Evolutionary conservation across 2,113 vertebrate genomes (phyloP), one percentile per base, ranked within the genome.

Genomic region (Vombatus ursinus): DNA sequence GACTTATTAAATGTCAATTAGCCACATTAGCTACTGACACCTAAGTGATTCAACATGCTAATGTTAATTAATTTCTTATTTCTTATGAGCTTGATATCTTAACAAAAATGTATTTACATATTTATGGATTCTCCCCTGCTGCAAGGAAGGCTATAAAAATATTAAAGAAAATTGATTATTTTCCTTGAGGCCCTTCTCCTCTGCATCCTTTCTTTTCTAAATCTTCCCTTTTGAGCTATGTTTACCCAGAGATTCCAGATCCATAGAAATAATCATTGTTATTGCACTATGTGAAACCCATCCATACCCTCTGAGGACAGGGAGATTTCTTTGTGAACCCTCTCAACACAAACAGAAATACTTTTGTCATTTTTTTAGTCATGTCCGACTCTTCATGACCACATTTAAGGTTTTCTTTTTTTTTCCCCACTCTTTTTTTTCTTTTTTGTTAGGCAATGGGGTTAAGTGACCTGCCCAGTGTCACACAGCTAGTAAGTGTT

Each of bases 41-140:
- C 94, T 97, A 96, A 96, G 96, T 95, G 91, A 98, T 98, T 97
- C 96, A 94, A 95, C 91, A 96, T 90, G 95, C 94, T 96, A 97
- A 97, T 96, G 96, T 61, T 97, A 97, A 97, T 98, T 97, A 97
- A 97, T 97, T 97, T 97, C 95, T 97, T 97, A 97, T 95, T 97
- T 97, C 94, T 97, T 96, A 95, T 54, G 96, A 96, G 91, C 96
- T 95, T 97, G 97, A 97, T 94, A 91, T 93, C 96, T 95, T 97
- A 96, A 97, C 91, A 96, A 95, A 96, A 97, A 96, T 94, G 53
- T 96, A 96, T 97, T 98, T 98, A 96, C 92, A 95, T 97, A 96
- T 94, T 94, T 96, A 97, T 95, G 93, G 94, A 92, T 94, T 97
- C 96, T 96, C 93, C 91, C n/a, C 52, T 52, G 91, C 54, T 53